A percentile compares a stretch with the other conserved stretches of the same genome.
These are phyloP conservation scores for Pristiophorus japonicus DNA, from an alignment of 2,113 vertebrate species.

Conservation along the genomic window DNA sequence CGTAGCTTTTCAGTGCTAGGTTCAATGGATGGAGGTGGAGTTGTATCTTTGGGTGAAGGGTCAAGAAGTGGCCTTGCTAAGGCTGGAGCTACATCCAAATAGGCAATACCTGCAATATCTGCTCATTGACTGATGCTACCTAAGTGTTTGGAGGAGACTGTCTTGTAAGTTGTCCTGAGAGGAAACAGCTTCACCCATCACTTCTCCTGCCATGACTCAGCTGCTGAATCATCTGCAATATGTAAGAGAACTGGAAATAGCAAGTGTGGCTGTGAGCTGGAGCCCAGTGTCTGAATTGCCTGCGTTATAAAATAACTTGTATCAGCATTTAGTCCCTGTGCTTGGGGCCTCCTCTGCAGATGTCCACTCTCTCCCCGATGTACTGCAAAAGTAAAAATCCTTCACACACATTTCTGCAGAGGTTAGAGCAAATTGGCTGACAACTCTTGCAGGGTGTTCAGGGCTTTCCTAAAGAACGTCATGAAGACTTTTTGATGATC, in stretches of 20 bases:
- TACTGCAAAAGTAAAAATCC: neutral
- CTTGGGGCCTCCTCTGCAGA: neutral
- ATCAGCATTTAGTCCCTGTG: neutral
- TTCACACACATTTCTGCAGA: neutral
- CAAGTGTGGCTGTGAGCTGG: neutral
- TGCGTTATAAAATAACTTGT: neutral
- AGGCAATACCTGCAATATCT: neutral
- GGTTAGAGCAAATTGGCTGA: too few relatives aligned
- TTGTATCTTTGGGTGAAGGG: neutral
- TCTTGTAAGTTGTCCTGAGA: neutral
- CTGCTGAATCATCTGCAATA: neutral
- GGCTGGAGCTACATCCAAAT: neutral
- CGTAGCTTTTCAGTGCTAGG: neutral
- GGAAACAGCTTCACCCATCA: neutral
- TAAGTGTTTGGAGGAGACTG: neutral
- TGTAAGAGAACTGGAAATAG: neutral
- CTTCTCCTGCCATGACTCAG: neutral
- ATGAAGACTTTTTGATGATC: too few relatives aligned
- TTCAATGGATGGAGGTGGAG: neutral
- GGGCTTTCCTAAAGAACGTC: too few relatives aligned
- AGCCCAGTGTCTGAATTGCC: neutral
- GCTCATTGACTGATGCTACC: neutral
- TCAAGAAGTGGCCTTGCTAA: neutral
- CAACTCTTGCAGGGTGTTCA: too few relatives aligned
- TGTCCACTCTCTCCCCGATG: neutral